phyloP scores from a whole-genome alignment of 2,797 vertebrate species.

The Denticeps clupeoides region DNA sequence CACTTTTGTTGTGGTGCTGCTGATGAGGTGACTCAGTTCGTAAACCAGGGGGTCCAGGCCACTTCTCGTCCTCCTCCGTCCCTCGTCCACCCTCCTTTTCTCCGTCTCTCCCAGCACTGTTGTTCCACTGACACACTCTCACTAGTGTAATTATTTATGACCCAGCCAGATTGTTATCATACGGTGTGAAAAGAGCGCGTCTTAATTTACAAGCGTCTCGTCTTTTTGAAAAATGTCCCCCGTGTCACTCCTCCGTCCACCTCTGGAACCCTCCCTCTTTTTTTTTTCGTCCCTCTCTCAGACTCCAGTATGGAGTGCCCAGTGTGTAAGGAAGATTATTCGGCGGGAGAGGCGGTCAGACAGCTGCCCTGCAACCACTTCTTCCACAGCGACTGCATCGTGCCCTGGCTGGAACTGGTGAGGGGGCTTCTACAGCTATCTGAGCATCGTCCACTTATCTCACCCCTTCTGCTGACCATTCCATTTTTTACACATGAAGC shows the following conservation, averaged over 20 bases:
- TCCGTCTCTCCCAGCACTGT: too few relatives aligned
- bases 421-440: too few relatives aligned
- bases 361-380: slow-evolving; percentile 93
- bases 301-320: slow-evolving; percentile 88
- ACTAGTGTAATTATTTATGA: too few relatives aligned
- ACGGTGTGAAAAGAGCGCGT: too few relatives aligned
- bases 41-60: neutral
- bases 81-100: neutral
- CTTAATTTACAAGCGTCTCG: too few relatives aligned
- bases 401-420: slow-evolving; percentile 96
- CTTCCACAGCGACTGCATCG: slow-evolving; percentile 95
- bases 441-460: too few relatives aligned
- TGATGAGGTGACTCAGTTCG: slow-evolving; percentile 16
- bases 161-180: too few relatives aligned
- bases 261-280: neutral
- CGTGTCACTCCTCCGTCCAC: too few relatives aligned
- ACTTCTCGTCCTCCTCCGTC: neutral
- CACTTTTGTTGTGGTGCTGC: slow-evolving; percentile 7
- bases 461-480: neutral
- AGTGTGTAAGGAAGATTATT: slow-evolving; percentile 95
- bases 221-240: too few relatives aligned
- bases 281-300: slow-evolving; percentile 24
- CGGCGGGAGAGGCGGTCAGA: slow-evolving; percentile 74
- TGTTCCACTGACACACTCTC: too few relatives aligned
- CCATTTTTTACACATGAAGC: neutral